Base-by-base conservation (phyloP, 2,113 vertebrate genomes). In the Pangasianodon gigas region DNA sequence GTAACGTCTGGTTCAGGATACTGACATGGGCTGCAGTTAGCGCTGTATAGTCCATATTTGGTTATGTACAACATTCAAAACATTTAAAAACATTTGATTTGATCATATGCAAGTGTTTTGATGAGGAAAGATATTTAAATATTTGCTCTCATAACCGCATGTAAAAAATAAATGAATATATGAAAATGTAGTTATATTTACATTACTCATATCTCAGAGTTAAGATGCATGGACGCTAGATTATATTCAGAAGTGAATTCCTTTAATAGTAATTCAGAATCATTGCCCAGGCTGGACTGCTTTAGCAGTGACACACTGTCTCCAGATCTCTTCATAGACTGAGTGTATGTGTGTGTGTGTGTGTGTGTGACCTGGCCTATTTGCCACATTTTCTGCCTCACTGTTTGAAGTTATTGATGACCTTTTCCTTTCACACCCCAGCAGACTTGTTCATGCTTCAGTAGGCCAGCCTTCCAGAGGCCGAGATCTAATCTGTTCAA, bases 391-490 rank as follows among this genome's bases (percentile, higher is more conserved):
- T 96, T 96, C 95, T 96, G 95, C 95, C 95, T 93, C 94, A 95
- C 94, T 95, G 95, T 96, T 95, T 95, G 94, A 95, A 95, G 96
- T 96, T 96, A 96, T 96, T 96, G 96, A 96, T 96, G 96, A 96
- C 96, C 95, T 96, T 96, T 96, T 95, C 95, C 93, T 95, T 96
- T 96, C 95, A 95, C 95, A 95, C 96, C 93, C 94, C 93, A 93
- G 94, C 95, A 93, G 93, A 91, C 94, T 93, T 94, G 93, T 96
- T 96, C 95, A 96, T 90, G 96, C 96, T 92, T 93, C 94, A 94
- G 93, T 58, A 91, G 88, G 60, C 87, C 90, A 74, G 93, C 92
- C 93, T 94, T 92, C 91, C 92, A 91, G 90, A 92, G 80, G 91
- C 94, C 89, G 89, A 93, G 93, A 95, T 96, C 92, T 94, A 93